Base-by-base conservation (phyloP, 2,113 vertebrate species). In the Mastomys natalensis region DNA sequence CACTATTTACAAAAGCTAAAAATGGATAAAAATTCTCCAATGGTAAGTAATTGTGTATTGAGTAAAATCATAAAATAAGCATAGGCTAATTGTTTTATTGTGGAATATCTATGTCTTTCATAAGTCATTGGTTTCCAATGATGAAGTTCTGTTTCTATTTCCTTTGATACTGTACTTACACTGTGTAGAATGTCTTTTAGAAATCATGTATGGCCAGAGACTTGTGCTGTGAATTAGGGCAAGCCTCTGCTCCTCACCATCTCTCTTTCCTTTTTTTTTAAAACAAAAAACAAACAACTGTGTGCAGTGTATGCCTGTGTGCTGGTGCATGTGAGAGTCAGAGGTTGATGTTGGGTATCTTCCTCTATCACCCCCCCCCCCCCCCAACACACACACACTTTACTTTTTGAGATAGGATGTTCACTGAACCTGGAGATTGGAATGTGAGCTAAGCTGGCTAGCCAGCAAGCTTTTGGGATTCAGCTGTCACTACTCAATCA, bases 41-140 rank as follows among this genome's bases (percentile, higher is more conserved):
- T 91, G 58, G 89, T 91, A 87, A 94, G 93, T 48, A 81, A 78
- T 7, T 68, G 7, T 72, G 5, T 51, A 73, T 37, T 72, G 48
- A 64, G 74, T 88, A 66, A 88, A 85, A 81, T 31, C 70, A 31
- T 45, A 87, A 91, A 96, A 84, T 64, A 94, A 86, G 70, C 11
- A 55, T n/a, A 90, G 31, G 12, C 72, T 78, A 93, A 48, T 37
- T 80, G 51, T 51, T 93, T 88, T 85, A 93, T 17, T 77, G 4
- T 40, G 40, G 96, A 94, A 91, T 81, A 60, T 53, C 1, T 10
- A 81, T 7, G 7, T 94, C 24, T 55, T 73, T 90, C 92, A 95
- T 72, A 93, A 81, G 80, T 81, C 85, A 34, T 90, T 12, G 74
- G 86, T 90, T 91, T 89, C 55, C 72, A 95, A 94, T 51, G 13